Evolutionary conservation across 2,113 vertebrate species (phyloP).

Genomic region (Morphnarchus princeps): DNA sequence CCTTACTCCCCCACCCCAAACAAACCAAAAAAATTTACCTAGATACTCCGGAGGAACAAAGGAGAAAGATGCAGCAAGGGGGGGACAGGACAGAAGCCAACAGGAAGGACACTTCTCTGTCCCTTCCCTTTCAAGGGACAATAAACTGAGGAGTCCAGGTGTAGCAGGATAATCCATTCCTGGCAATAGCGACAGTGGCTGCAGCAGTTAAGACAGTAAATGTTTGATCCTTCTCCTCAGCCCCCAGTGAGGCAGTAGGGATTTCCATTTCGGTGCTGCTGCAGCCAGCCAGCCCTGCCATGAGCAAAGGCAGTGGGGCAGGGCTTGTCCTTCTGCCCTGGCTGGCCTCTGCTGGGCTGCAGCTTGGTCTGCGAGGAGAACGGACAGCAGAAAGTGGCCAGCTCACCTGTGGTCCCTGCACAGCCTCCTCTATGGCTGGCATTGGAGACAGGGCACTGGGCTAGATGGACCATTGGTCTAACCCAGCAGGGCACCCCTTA

Average conservation of each 20-base stretch:
- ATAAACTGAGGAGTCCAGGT: neutral
- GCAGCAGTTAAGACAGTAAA: neutral
- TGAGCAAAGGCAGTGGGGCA: neutral
- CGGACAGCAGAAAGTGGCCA: neutral
- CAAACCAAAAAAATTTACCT: neutral
- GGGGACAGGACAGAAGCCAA: neutral
- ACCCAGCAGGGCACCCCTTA: neutral
- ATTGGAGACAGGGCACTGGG: neutral
- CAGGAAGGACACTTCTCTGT: neutral
- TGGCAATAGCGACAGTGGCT: neutral
- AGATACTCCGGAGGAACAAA: neutral
- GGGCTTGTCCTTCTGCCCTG: neutral
- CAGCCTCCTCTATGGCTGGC: neutral
- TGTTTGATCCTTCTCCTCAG: neutral
- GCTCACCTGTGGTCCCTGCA: rapidly evolving
- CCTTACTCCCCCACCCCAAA: neutral
- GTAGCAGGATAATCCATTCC: neutral
- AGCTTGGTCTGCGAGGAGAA: neutral
- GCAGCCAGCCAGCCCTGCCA: neutral
- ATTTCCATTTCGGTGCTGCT: neutral
- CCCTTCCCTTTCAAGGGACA: neutral
- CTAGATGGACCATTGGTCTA: neutral
- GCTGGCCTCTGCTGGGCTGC: neutral
- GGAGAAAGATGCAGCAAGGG: neutral
- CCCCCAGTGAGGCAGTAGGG: too few species aligned